Percentiles rank a stretch among this genome's conserved stretches.
These are phyloP conservation scores for Notothenia coriiceps DNA, from an alignment of 2,113 vertebrate genomes.

Conservation along the genomic window DNA sequence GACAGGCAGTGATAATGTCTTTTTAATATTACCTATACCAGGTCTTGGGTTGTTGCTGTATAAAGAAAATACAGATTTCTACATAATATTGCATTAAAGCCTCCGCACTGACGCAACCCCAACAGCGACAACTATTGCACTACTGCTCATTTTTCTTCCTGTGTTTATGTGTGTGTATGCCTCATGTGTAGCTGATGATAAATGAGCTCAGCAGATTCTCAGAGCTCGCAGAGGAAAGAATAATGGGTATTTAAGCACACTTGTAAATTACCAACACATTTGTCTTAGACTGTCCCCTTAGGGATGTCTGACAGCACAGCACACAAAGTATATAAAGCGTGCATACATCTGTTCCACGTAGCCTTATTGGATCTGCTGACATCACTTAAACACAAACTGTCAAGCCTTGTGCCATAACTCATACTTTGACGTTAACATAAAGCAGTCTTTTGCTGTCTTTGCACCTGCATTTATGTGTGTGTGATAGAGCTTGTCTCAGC, in stretches of 20 bases:
- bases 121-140: conserved; percentile 33
- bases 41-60: no score
- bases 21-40: no score
- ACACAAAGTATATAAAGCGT: conserved; percentile 76
- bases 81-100: conserved; percentile 52
- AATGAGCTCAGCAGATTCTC: conserved; percentile 71
- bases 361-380: conserved; percentile 76
- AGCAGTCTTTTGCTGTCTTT: conserved; percentile 56
- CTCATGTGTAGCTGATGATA: conserved; percentile 68
- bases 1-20: no score
- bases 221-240: conserved; percentile 75
- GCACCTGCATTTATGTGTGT: conserved; percentile 59
- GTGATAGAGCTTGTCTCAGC: conserved; percentile 52
- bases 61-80: no score
- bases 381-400: conserved; percentile 76
- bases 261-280: conserved; percentile 83
- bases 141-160: conserved; percentile 59
- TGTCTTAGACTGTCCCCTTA: conserved; percentile 74
- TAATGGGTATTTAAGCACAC: conserved; percentile 82
- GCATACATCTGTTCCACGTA: conserved; percentile 75
- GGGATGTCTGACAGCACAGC: conserved; percentile 73
- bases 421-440: conserved; percentile 64
- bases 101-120: conserved; percentile 52
- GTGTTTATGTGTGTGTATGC: conserved; percentile 52
- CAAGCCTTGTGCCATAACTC: conserved; percentile 66